phyloP scores from a whole-genome alignment of 2,888 invertebrate species.

The Diarsia brunnea region DNA sequence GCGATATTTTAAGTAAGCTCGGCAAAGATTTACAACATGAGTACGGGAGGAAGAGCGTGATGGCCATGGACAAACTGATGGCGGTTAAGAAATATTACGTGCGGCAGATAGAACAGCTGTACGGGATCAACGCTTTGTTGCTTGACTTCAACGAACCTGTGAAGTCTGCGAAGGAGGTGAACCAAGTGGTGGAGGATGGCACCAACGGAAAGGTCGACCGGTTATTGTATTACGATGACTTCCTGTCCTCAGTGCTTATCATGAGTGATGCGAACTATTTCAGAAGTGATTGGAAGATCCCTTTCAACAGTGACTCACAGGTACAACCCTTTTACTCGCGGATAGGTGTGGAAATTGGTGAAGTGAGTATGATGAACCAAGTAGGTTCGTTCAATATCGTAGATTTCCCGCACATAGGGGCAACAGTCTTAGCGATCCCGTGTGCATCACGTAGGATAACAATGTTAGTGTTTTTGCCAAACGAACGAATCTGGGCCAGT shows the following conservation, averaged over 20 bases:
- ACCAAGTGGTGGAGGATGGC: conserved; percentile 68
- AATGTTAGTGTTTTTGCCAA: conserved; percentile 80
- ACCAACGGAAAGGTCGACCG: conserved; percentile 70
- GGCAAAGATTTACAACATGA: conserved; percentile 68
- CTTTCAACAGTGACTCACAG: conserved; percentile 75
- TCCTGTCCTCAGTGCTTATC: conserved; percentile 73
- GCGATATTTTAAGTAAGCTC: conserved; percentile 71
- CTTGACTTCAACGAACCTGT: conserved; percentile 73
- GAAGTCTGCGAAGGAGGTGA: conserved; percentile 71
- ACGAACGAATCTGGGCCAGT: conserved; percentile 62
- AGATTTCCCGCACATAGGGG: conserved; percentile 72
- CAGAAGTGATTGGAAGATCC: conserved; percentile 75
- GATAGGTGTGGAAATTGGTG: conserved; percentile 59
- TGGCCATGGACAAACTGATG: conserved; percentile 76
- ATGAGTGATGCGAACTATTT: conserved; percentile 79
- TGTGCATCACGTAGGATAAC: conserved; percentile 70
- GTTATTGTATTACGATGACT: conserved; percentile 75
- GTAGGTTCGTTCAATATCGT: conserved; percentile 75
- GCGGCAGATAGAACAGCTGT: conserved; percentile 69
- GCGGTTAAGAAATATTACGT: conserved; percentile 74
- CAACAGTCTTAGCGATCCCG: conserved; percentile 79
- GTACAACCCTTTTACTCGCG: conserved; percentile 72
- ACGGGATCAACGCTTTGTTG: conserved; percentile 72
- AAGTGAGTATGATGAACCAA: conserved; percentile 82
- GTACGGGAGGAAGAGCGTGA: conserved; percentile 72